Evolutionary conservation across 1,140 invertebrate genomes (phyloP).

Genomic region (Caerostris darwini): DNA sequence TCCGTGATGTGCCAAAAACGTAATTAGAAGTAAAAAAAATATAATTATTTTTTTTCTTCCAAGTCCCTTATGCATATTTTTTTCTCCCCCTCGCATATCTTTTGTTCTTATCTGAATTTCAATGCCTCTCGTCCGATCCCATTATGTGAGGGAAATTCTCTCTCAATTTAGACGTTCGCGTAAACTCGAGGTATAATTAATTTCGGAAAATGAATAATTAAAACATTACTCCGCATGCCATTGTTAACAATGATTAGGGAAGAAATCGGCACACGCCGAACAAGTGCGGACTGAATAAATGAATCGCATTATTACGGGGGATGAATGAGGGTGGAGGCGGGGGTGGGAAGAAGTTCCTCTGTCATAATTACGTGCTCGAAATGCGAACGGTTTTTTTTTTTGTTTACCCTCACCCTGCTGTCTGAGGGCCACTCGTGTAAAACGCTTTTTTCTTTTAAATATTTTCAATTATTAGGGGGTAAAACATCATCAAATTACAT

Average conservation of each 20-base stretch:
- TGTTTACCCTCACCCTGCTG: not conserved
- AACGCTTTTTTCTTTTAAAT: not conserved
- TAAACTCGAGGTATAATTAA: constrained; percentile 25
- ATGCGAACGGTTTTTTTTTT: not conserved
- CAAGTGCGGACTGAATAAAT: constrained; percentile 14
- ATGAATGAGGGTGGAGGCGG: not conserved
- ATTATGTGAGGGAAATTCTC: not conserved
- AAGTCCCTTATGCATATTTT: not conserved
- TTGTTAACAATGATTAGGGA: constrained; percentile 24
- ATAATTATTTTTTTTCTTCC: not conserved
- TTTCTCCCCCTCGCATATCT: not conserved
- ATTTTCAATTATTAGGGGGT: not conserved
- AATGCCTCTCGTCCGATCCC: not conserved
- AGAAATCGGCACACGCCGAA: constrained; percentile 12
- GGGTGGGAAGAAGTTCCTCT: not conserved
- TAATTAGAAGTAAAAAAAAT: not conserved
- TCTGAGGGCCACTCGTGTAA: not conserved
- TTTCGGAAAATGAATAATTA: constrained; percentile 20
- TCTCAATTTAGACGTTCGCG: constrained; percentile 8
- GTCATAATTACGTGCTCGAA: constrained; percentile 4
- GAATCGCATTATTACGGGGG: not conserved
- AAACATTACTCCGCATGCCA: not conserved
- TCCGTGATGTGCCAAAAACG: not conserved
- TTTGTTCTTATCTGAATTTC: constrained; percentile 20
- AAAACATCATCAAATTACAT: not conserved